Percentiles rank a stretch among this genome's conserved stretches.
These are phyloP conservation scores for Crenichthys baileyi DNA, from an alignment of 2,797 vertebrate species.

Conservation along the genomic window DNA sequence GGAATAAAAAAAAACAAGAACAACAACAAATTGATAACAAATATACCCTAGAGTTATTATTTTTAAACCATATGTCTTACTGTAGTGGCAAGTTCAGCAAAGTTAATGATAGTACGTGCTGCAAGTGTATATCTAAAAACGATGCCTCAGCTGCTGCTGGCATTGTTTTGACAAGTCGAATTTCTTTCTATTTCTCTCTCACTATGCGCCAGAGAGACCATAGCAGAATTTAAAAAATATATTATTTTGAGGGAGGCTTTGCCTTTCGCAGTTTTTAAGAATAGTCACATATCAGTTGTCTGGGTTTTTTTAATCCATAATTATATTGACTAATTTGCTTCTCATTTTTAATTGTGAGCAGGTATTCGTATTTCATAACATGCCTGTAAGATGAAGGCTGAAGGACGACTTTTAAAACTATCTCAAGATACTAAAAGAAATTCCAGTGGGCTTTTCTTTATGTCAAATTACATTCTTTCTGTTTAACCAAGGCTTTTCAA, in stretches of 20 bases:
- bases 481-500: slow-evolving; percentile 28
- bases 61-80: slow-evolving; percentile 60
- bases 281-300: slow-evolving; percentile 20
- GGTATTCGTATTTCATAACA: slow-evolving; percentile 63
- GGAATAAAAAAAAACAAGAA: slow-evolving; percentile 13
- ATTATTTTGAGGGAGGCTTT: background rate
- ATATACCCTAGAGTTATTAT: slow-evolving; percentile 65
- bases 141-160: slow-evolving; percentile 48
- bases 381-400: slow-evolving; percentile 56
- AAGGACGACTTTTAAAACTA: slow-evolving; percentile 54
- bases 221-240: background rate
- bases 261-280: slow-evolving; percentile 7
- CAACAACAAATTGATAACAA: slow-evolving; percentile 60
- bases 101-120: slow-evolving; percentile 63
- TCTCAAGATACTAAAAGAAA: slow-evolving; percentile 55
- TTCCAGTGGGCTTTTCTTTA: slow-evolving; percentile 35
- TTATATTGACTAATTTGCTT: background rate
- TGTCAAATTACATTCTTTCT: slow-evolving; percentile 47
- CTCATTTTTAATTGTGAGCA: slow-evolving; percentile 39
- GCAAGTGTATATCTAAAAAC: slow-evolving; percentile 39
- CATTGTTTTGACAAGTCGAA: slow-evolving; percentile 60
- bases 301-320: background rate
- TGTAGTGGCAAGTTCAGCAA: slow-evolving; percentile 65
- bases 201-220: slow-evolving; percentile 4
- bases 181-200: slow-evolving; percentile 26